Percentiles rank a stretch among this genome's conserved stretches.
Conservation (phyloP, 1,140 invertebrate genomes). For the Lepeophtheirus salmonis region DNA sequence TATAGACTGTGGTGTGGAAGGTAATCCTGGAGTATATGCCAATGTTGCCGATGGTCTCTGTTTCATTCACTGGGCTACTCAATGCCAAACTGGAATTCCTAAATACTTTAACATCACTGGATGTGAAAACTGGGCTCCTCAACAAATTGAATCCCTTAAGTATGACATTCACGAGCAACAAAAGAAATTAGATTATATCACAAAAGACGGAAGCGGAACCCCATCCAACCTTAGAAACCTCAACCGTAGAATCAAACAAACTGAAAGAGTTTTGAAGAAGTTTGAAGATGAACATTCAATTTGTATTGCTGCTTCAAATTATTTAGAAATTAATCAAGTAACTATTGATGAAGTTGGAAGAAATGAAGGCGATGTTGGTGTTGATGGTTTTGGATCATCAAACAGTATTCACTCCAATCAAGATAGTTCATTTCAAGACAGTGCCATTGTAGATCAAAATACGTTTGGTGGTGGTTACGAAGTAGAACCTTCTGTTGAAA, state of each 20-base stretch:
- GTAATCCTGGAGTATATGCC: conserved; percentile 55
- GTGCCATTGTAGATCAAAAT: no score
- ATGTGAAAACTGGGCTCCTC: conserved; percentile 1
- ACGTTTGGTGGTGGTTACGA: no score
- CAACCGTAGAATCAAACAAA: not conserved
- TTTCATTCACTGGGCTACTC: conserved; percentile 13
- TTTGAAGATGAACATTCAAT: not conserved
- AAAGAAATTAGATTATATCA: not conserved
- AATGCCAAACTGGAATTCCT: conserved; percentile 5
- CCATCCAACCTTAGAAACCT: not conserved
- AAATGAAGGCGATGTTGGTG: no score
- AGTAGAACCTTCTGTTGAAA: no score
- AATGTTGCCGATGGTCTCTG: conserved; percentile 24
- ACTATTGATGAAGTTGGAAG: not conserved
- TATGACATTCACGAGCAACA: not conserved
- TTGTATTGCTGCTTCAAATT: no score
- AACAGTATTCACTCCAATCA: no score
- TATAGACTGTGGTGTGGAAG: conserved; percentile 38
- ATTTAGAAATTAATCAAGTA: no score
- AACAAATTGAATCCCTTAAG: not conserved
- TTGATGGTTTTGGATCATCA: not conserved
- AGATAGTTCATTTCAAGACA: not conserved
- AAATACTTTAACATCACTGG: not conserved
- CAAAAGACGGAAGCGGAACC: not conserved
- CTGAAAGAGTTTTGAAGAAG: not conserved